Base-by-base conservation (phyloP, 2,113 vertebrate species). In the Sinocyclocheilus grahami region DNA sequence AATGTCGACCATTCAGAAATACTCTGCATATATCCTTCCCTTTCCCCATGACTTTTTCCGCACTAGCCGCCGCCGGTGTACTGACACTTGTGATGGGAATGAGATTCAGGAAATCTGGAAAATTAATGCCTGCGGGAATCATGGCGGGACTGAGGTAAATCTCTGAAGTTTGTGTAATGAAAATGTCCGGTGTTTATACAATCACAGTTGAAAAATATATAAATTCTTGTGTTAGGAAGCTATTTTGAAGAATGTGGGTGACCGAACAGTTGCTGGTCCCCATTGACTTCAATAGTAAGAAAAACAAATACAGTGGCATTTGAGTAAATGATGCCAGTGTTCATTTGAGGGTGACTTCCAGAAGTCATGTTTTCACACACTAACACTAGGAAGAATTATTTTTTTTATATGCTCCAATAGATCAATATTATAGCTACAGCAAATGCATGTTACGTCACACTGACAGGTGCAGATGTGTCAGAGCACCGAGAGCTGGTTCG, bases 41-140 rank as follows among this genome's bases (percentile, higher is more conserved):
- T 27, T 27, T 86, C n/a, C 12, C 12, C 46, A 48, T 48, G 46
- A 48, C 11, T 48, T 12, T 48, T 12, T 3, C 3, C 11, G 0
- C 18, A 92, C 53, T 92, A 99, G 98, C 96, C 89, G 86, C 97
- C 13, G 94, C 97, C 16, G 96, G 96, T 90, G 74, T 93, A 80
- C 92, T 99, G 86, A 91, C 96, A 58, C 78, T 95, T 78, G 90
- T 98, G 78, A 99, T 98, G 98, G 97, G 98, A 89, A 92, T 96
- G 90, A 95, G 97, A 90, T 99, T 96, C 93, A 97, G 96, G 92
- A 96, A 95, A 82, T 96, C 97, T 91, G 96, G 96, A 83, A 98
- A 98, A 89, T 33, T 99, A 85, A 94, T 99, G 93, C 98, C 98
- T 76, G 96, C 97, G 0, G 98, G 97, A 62, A 84, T 99, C 12